These are phyloP conservation scores for Lasioglossum oenotherae DNA, from an alignment of 2,888 invertebrate species.

Conservation along the genomic window DNA sequence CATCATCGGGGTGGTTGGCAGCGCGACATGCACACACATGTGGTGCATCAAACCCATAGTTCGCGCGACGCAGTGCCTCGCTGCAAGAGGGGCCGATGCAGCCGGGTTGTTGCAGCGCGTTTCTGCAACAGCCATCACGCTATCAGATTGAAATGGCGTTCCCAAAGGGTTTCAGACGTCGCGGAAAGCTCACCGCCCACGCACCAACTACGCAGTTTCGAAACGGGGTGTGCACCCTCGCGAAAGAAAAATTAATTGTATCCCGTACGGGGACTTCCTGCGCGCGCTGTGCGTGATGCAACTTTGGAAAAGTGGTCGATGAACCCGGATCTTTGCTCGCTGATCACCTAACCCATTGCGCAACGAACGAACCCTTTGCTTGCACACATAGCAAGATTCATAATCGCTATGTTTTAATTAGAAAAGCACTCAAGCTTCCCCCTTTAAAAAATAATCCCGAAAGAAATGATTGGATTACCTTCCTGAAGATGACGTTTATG, in stretches of 20 bases:
- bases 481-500: neutral
- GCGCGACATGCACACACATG: constrained; percentile 35
- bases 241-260: constrained; percentile 55
- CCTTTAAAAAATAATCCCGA: neutral
- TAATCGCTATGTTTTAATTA: neutral
- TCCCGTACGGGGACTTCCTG: neutral
- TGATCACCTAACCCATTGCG: neutral
- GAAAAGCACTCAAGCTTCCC: neutral
- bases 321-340: neutral
- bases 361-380: neutral
- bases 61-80: constrained; percentile 43
- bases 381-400: neutral
- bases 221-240: constrained; percentile 21
- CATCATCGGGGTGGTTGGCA: constrained; percentile 52
- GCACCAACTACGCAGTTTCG: constrained; percentile 28
- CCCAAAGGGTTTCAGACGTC: constrained; percentile 63
- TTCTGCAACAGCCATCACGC: constrained; percentile 72
- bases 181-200: constrained; percentile 58
- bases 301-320: neutral
- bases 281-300: neutral
- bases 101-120: constrained; percentile 73
- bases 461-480: neutral
- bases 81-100: constrained; percentile 61
- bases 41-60: constrained; percentile 36
- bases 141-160: constrained; percentile 75